Conservation (phyloP, 1,140 invertebrate genomes). For the Palaemon carinicauda region DNA sequence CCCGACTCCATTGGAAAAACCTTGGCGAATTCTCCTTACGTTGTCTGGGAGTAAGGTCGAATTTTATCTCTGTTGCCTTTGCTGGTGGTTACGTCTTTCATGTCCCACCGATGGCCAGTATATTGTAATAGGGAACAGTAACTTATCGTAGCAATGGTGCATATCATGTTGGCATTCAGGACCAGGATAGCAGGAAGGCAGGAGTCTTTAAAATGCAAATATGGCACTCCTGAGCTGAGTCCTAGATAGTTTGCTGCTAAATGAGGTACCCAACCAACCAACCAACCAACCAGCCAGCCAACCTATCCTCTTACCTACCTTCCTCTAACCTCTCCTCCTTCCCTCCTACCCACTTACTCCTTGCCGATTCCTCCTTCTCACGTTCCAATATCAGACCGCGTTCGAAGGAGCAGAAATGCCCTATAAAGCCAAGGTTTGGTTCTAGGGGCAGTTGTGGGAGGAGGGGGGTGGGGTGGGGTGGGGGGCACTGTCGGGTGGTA, state of each 20-base stretch:
- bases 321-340: neutral
- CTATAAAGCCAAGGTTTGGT: no score
- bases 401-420: no score
- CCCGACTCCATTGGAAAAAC: neutral
- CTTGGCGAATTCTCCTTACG: neutral
- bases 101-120: conserved; percentile 25
- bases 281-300: neutral
- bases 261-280: conserved; percentile 21
- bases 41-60: neutral
- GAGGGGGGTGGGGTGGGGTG: no score
- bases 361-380: no score
- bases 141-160: conserved; percentile 52
- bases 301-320: neutral
- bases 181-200: conserved; percentile 37
- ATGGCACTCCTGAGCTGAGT: neutral
- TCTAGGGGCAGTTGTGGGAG: no score
- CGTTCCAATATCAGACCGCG: no score
- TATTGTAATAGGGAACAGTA: conserved; percentile 57
- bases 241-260: conserved; percentile 45
- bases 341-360: neutral
- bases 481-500: no score
- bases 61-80: neutral
- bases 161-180: conserved; percentile 54
- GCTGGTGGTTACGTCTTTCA: neutral
- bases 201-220: conserved; percentile 12